Percentiles rank a stretch among this genome's conserved stretches.
Evolutionary conservation across 2,113 vertebrate genomes (phyloP).

Genomic region (Archilochus colubris): DNA sequence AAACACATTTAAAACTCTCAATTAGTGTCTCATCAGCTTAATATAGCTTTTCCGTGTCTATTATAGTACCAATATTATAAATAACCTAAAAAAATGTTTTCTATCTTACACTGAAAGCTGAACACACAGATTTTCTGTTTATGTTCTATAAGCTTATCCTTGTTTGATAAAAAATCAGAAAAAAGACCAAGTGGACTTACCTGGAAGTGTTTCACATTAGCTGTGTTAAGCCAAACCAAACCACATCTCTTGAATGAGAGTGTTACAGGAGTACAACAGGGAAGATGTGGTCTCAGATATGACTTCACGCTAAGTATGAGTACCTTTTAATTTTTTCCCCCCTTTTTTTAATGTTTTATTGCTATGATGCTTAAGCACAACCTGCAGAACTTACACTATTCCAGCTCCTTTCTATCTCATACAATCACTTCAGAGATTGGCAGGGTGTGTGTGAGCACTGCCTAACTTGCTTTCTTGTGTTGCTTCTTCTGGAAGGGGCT

Average conservation of each 20-base stretch:
- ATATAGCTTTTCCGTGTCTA: neutral
- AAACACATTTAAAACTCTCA: neutral
- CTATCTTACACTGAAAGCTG: neutral
- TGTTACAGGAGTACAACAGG: neutral
- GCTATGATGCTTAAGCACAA: neutral
- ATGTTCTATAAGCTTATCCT: neutral
- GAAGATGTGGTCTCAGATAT: neutral
- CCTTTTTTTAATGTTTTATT: fast-evolving
- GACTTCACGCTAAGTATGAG: neutral
- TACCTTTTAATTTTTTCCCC: neutral
- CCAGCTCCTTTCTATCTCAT: neutral
- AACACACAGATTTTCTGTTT: neutral
- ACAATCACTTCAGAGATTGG: neutral
- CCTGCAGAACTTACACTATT: neutral
- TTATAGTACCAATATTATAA: neutral
- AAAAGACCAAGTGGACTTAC: neutral
- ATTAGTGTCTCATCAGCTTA: neutral
- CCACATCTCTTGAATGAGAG: neutral
- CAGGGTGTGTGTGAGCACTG: neutral
- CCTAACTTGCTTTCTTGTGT: neutral
- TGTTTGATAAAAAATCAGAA: neutral
- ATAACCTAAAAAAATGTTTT: neutral
- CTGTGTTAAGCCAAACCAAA: neutral
- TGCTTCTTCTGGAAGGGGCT: neutral
- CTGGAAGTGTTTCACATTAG: fast-evolving